A percentile compares a stretch with the other conserved stretches of the same genome.
These are phyloP conservation scores for Rhyacophila brunnea DNA, from an alignment of 1,140 invertebrate genomes.

Conservation along the genomic window DNA sequence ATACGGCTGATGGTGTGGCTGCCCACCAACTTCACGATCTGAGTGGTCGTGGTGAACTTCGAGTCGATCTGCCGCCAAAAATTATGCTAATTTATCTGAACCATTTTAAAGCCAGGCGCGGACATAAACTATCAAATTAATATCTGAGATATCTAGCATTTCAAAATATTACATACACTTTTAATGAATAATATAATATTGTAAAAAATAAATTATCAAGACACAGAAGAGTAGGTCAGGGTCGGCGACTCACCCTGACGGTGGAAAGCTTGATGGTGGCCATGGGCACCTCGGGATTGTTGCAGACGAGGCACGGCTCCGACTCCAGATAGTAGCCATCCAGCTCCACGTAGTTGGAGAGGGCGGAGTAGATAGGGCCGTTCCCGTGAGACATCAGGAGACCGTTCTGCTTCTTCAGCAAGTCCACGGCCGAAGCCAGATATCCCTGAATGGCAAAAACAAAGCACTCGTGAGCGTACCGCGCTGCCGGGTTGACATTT, in stretches of 20 bases:
- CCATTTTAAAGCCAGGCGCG: too few species aligned
- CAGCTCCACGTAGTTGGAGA: conserved; percentile 89
- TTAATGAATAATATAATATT: too few species aligned
- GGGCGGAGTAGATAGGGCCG: conserved; percentile 86
- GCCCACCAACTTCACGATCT: conserved; percentile 94
- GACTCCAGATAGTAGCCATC: conserved; percentile 97
- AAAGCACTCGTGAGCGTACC: too few species aligned
- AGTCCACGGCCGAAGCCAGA: conserved; percentile 80
- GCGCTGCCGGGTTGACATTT: too few species aligned
- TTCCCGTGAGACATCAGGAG: conserved; percentile 89
- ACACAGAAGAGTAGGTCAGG: too few species aligned
- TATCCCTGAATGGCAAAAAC: conserved; percentile 57
- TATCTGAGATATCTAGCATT: too few species aligned
- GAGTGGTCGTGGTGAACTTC: conserved; percentile 96
- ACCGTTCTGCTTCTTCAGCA: conserved; percentile 85
- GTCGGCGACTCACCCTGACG: conserved; percentile 74
- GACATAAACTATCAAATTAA: too few species aligned
- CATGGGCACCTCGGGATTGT: conserved; percentile 94
- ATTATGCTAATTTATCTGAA: too few species aligned
- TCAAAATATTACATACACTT: too few species aligned
- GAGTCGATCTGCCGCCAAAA: conserved; percentile 87
- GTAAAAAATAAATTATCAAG: too few species aligned
- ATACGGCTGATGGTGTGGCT: conserved; percentile 95
- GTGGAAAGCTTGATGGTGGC: conserved; percentile 88
- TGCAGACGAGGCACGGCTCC: conserved; percentile 95